These are phyloP conservation scores for Tiaroga cobitis DNA, from an alignment of 2,797 vertebrate genomes.

Conservation along the genomic window DNA sequence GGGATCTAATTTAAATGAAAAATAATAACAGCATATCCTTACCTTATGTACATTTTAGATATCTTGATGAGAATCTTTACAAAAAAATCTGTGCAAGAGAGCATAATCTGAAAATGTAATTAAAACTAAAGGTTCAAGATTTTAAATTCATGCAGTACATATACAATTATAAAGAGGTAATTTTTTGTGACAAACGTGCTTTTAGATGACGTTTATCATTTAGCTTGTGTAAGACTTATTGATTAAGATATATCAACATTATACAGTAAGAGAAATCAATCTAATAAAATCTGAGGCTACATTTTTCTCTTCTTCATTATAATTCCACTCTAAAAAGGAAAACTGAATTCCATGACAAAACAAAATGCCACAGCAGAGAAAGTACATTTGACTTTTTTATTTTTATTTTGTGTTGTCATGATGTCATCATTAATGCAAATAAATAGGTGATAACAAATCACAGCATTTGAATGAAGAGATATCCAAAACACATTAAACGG, in stretches of 20 bases:
- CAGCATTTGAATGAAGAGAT: slow-evolving; percentile 30
- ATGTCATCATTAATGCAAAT: background rate
- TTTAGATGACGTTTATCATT: background rate
- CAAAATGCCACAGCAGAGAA: slow-evolving; percentile 4
- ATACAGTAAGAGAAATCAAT: no score
- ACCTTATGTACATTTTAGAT: background rate
- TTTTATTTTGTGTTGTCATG: background rate
- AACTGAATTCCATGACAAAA: background rate
- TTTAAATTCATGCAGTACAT: background rate
- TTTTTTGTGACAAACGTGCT: background rate
- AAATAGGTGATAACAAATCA: slow-evolving; percentile 19
- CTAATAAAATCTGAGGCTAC: no score
- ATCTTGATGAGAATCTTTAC: background rate
- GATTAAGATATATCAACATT: background rate
- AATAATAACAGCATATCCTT: background rate
- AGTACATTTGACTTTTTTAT: background rate
- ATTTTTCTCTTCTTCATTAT: no score
- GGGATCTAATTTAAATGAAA: background rate
- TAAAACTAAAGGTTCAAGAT: background rate
- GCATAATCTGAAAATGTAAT: background rate
- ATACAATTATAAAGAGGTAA: background rate
- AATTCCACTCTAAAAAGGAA: background rate
- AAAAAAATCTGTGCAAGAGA: background rate
- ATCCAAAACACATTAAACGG: slow-evolving; percentile 1
- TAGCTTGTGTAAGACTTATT: background rate